A percentile compares a stretch with the other conserved stretches of the same genome.
Conservation (phyloP, 2,888 invertebrate genomes). For the Acronicta psi region DNA sequence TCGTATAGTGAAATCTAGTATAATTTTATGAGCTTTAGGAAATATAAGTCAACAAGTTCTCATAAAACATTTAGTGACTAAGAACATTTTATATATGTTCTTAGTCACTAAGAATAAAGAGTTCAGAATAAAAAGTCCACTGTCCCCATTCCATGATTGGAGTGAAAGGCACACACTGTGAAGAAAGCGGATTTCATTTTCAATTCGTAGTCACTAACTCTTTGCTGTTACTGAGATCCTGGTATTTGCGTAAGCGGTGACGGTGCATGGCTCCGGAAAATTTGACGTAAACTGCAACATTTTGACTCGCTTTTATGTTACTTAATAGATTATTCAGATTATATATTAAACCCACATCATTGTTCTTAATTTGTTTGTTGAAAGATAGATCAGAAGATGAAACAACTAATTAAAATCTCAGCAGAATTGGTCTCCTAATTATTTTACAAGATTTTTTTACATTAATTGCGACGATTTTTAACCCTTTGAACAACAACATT, state of each 20-base stretch:
- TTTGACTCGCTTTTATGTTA: conserved; percentile 5
- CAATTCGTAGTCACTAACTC: conserved; percentile 33
- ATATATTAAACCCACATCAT: no score
- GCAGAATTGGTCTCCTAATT: no score
- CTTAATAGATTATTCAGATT: no score
- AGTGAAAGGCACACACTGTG: conserved; percentile 46
- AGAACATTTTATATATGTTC: conserved; percentile 28
- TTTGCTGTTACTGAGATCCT: conserved; percentile 39
- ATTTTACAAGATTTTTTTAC: no score
- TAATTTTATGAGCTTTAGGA: background rate
- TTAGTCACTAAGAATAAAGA: conserved; percentile 13
- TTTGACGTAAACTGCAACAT: background rate
- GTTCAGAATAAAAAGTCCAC: conserved; percentile 36
- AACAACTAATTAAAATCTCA: no score
- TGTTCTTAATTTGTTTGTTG: no score
- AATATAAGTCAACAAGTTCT: conserved; percentile 8
- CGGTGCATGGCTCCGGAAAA: conserved; percentile 19
- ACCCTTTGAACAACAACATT: no score
- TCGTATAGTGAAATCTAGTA: no score
- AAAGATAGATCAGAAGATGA: no score
- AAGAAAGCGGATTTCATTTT: conserved; percentile 45
- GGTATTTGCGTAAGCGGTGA: conserved; percentile 36
- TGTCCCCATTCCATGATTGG: conserved; percentile 42
- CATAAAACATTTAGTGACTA: no score
- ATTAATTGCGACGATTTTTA: no score